Evolutionary conservation across 1,140 invertebrate species (phyloP).

Genomic region (Onthophagus taurus): DNA sequence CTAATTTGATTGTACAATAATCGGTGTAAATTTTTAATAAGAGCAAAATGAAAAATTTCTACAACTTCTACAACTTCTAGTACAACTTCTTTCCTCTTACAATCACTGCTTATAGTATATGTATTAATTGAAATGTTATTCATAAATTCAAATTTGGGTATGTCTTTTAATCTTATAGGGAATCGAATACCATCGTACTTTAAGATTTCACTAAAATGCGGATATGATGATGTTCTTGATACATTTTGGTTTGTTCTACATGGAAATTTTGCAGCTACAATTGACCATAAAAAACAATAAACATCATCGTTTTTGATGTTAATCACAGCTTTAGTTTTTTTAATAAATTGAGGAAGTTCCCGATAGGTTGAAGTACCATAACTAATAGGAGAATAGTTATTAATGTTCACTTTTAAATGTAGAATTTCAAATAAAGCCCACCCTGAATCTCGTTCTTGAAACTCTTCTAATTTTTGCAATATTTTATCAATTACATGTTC

Average conservation of each 20-base stretch:
- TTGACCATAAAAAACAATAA: constrained; percentile 19
- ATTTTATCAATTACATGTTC: constrained; percentile 11
- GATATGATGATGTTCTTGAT: constrained; percentile 12
- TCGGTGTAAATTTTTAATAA: too few species aligned
- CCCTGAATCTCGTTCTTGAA: constrained; percentile 30
- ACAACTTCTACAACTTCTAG: too few species aligned
- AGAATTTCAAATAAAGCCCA: constrained; percentile 29
- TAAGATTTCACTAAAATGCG: constrained; percentile 13
- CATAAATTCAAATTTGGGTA: constrained; percentile 14
- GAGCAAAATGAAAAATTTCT: too few species aligned
- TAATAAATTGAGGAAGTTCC: constrained; percentile 12
- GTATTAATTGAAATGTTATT: constrained; percentile 12
- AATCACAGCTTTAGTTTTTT: constrained; percentile 10
- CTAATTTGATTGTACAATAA: too few species aligned
- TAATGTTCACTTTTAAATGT: constrained; percentile 24
- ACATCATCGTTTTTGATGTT: constrained; percentile 19
- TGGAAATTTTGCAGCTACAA: constrained; percentile 15
- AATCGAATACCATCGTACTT: constrained; percentile 15
- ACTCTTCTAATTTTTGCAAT: constrained; percentile 23
- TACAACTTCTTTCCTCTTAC: too few species aligned
- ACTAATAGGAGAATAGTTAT: constrained; percentile 23
- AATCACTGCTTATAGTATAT: background rate
- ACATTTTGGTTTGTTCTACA: constrained; percentile 6
- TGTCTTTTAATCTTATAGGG: constrained; percentile 13
- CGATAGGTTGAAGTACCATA: constrained; percentile 6